Evolutionary conservation across 2,113 vertebrate species (phyloP).

Genomic region (Junco hyemalis): DNA sequence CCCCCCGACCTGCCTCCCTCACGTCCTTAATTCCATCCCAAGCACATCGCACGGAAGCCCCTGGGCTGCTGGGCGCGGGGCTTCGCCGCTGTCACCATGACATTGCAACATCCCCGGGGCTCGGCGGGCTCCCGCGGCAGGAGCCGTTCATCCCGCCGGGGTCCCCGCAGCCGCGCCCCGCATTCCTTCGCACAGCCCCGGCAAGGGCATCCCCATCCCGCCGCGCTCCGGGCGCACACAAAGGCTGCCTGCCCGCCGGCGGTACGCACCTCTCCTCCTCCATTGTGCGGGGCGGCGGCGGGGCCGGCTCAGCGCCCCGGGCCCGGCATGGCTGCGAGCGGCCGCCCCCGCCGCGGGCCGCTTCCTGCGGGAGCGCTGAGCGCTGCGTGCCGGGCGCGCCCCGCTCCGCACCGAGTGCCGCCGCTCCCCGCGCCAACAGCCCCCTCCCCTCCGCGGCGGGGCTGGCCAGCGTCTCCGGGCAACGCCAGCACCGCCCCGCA

Average conservation of each 20-base stretch:
- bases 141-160: neutral
- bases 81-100: neutral
- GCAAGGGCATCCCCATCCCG: neutral
- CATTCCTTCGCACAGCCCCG: neutral
- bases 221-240: neutral
- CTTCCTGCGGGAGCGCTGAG: no score
- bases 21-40: fast-evolving
- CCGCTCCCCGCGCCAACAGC: no score
- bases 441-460: no score
- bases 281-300: slow-evolving; percentile 63
- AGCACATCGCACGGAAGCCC: fast-evolving
- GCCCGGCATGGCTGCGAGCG: neutral
- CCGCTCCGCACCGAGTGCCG: no score
- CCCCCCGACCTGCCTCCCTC: neutral
- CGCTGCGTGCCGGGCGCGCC: no score
- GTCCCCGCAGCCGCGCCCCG: neutral
- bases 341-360: neutral
- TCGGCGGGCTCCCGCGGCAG: neutral
- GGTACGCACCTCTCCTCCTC: slow-evolving; percentile 74
- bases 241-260: neutral
- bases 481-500: slow-evolving; percentile 38
- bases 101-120: neutral
- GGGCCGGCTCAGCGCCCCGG: slow-evolving; percentile 58
- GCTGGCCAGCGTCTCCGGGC: slow-evolving; percentile 62
- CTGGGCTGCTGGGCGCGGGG: neutral